Conservation (phyloP, 1,140 invertebrate genomes). For the Lerema accius region DNA sequence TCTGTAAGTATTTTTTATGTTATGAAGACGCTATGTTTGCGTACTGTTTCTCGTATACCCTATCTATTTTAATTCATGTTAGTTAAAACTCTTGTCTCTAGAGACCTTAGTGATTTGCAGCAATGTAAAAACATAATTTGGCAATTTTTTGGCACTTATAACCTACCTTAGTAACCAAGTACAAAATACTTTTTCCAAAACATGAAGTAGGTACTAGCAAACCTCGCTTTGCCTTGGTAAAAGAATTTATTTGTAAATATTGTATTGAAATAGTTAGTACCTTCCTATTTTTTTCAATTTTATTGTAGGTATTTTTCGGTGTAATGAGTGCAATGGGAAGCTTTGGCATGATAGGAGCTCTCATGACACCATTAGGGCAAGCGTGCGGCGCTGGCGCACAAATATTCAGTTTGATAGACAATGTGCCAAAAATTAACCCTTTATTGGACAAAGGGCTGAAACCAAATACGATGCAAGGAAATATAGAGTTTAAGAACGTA, state of each 20-base stretch:
- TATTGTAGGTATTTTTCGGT: constrained; percentile 87
- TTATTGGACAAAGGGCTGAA: constrained; percentile 85
- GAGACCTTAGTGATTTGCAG: too few species aligned
- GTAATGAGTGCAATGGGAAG: constrained; percentile 91
- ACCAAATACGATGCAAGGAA: constrained; percentile 84
- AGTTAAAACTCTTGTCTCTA: too few species aligned
- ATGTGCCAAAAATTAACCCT: constrained; percentile 89
- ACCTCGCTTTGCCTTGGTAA: too few species aligned
- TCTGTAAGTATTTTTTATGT: constrained; percentile 40
- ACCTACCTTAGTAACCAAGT: too few species aligned
- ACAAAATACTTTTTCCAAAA: too few species aligned
- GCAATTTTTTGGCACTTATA: too few species aligned
- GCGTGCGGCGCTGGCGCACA: constrained; percentile 90
- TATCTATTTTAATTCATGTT: too few species aligned
- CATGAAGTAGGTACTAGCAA: too few species aligned
- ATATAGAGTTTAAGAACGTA: constrained; percentile 90
- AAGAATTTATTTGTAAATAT: too few species aligned
- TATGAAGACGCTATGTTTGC: too few species aligned
- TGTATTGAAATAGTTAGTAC: too few species aligned
- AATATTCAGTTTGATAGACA: constrained; percentile 91
- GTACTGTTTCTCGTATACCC: neutral
- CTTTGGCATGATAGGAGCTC: constrained; percentile 91
- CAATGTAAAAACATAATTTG: too few species aligned
- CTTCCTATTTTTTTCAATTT: neutral
- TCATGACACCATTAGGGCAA: constrained; percentile 87